Conservation (phyloP, 1,140 invertebrate species). For the Trichonephila inaurata region DNA sequence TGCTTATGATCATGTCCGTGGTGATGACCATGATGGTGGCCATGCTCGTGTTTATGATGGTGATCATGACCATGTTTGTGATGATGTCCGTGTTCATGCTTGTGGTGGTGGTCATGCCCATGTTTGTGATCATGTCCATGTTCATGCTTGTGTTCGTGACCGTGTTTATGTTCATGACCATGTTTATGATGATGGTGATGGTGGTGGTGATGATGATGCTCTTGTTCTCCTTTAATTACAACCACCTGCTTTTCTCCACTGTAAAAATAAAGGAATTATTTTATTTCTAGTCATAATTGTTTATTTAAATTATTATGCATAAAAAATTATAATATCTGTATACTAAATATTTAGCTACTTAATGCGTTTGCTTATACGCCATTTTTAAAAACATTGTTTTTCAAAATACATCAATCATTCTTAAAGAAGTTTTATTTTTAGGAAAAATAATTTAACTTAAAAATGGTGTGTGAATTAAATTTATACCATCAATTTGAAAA, state of each 20-base stretch:
- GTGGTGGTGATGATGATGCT: constrained; percentile 66
- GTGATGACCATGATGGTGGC: constrained; percentile 5
- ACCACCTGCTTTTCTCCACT: constrained; percentile 55
- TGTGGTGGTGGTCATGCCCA: not conserved
- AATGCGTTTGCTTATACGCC: too few relatives aligned
- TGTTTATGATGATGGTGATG: constrained; percentile 57
- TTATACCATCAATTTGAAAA: not conserved
- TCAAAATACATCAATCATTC: too few relatives aligned
- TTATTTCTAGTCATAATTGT: too few relatives aligned
- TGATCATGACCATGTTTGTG: constrained; percentile 45
- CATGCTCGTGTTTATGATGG: constrained; percentile 20
- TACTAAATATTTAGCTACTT: too few relatives aligned
- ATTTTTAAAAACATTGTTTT: too few relatives aligned
- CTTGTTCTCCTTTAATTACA: constrained; percentile 57
- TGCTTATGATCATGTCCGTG: constrained; percentile 41
- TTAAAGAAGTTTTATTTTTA: too few relatives aligned
- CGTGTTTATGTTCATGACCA: not conserved
- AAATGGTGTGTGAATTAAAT: too few relatives aligned
- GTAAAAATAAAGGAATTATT: not conserved
- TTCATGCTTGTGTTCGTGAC: not conserved
- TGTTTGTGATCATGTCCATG: constrained; percentile 14
- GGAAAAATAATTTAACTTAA: too few relatives aligned
- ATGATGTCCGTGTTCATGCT: not conserved
- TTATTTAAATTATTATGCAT: too few relatives aligned
- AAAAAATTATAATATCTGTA: too few relatives aligned